Base-by-base conservation (phyloP, 1,140 invertebrate genomes). In the Anagrus nilaparvatae region DNA sequence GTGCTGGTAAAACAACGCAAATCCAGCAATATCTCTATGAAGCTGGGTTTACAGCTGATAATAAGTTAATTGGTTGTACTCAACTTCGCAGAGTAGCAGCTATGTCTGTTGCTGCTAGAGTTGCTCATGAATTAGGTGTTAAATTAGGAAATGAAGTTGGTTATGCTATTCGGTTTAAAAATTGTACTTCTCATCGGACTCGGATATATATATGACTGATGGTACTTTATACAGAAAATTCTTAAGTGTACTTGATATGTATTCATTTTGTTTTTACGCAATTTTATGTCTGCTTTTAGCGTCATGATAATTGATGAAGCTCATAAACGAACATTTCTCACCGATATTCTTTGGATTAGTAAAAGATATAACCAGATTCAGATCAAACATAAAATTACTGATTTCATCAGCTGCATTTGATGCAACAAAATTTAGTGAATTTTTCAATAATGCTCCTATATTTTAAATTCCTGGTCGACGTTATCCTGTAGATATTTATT, bases 241-340 rank as follows among this genome's bases (percentile, higher is more conserved):
- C 67, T 72, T 99, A 3, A 87, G 88, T 42, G 96, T 99, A 67
- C 95, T 95, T 1, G 94, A 97, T 72, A 34, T 12, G 38, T 13
- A n/a, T 13, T 21, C 16, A 4, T 9, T 4, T 18, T 32, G 10
- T 16, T 23, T 46, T 4, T 20, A 14, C 20, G 28, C 14, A 19
- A 16, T 19, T 39, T 27, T 39, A 3, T 25, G 40, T 47, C 54
- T 49, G 13, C 49, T 61, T 70, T 41, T 49, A 94, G 87, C 73
- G 94, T 97, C 0, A 89, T 99, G 81, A 99, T 99, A 45, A 96
- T 99, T 60, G 96, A 99, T 63, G 97, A 99, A 74, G 97, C 97
- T 53, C 97, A 99, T 66, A 97, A 99, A 63, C 68, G 96, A 31
- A 99, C 96, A 0, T 72, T 99, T 5, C 95, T 99, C 53, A 99